Evolutionary conservation across 2,888 invertebrate genomes (phyloP).

Genomic region (Agrotis exclamationis): DNA sequence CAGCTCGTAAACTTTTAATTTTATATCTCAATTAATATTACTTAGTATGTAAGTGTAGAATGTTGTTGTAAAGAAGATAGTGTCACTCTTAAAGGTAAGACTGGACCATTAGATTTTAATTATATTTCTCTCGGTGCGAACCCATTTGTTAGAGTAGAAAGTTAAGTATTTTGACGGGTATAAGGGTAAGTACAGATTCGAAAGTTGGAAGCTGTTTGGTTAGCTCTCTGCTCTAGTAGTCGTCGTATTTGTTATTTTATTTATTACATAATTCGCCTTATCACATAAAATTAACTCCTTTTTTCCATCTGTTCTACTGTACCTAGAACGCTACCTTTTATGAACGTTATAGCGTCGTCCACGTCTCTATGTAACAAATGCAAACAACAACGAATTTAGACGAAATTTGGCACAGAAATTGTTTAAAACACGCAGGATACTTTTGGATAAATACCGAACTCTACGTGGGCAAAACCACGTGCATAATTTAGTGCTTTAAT

Average conservation of each 20-base stretch:
- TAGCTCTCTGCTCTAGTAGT: slow-evolving; percentile 25
- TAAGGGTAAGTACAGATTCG: slow-evolving; percentile 53
- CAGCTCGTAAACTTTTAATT: slow-evolving; percentile 58
- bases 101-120: slow-evolving; percentile 49
- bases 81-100: slow-evolving; percentile 50
- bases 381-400: too few species aligned
- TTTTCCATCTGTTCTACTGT: too few species aligned
- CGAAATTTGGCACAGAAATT: too few species aligned
- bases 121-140: slow-evolving; percentile 44
- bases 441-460: too few species aligned
- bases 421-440: too few species aligned
- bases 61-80: slow-evolving; percentile 47
- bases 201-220: slow-evolving; percentile 46
- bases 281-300: background rate
- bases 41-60: slow-evolving; percentile 55
- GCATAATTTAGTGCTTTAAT: too few species aligned
- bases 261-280: background rate
- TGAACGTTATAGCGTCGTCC: too few species aligned
- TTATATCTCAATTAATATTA: slow-evolving; percentile 66
- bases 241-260: background rate
- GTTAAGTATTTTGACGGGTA: slow-evolving; percentile 49
- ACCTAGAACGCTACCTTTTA: too few species aligned
- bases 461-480: too few species aligned
- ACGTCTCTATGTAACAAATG: too few species aligned
- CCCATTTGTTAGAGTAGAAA: slow-evolving; percentile 52